A percentile compares a stretch with the other conserved stretches of the same genome.
Evolutionary conservation across 2,113 vertebrate species (phyloP).

Genomic region (Pithys albifrons): DNA sequence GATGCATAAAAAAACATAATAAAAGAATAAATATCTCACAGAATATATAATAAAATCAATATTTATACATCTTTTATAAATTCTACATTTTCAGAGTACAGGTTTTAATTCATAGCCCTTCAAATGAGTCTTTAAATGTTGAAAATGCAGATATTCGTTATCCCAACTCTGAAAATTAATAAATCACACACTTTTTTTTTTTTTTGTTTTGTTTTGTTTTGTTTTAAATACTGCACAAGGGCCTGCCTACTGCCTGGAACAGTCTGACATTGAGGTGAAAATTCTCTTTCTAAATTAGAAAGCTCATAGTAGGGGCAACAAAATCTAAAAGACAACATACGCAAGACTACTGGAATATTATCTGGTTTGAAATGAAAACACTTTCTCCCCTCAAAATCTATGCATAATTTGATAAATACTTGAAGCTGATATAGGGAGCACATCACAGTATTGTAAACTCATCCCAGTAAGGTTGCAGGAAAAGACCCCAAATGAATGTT

Average conservation of each 20-base stretch:
- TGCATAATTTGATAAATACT: background rate
- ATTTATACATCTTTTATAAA: background rate
- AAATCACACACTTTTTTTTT: background rate
- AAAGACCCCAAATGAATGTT: background rate
- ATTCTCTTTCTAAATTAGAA: background rate
- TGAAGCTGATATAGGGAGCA: background rate
- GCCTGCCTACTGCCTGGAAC: background rate
- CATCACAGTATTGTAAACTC: background rate
- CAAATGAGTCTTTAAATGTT: background rate
- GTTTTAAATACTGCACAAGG: background rate
- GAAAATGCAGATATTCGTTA: background rate
- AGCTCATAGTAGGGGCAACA: background rate
- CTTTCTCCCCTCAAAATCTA: background rate
- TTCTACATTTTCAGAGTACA: background rate
- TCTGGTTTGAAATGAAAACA: background rate
- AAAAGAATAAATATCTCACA: background rate
- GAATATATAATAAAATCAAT: background rate
- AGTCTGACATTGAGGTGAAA: background rate
- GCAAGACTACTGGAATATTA: background rate
- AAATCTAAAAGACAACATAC: background rate
- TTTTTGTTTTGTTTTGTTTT: too few relatives aligned
- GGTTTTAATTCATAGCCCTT: background rate
- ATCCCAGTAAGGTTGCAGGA: rapidly evolving
- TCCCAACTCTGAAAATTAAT: background rate
- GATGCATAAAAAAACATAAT: background rate